phyloP scores from a whole-genome alignment of 2,797 vertebrate genomes.

The Sebastes vulpes region DNA sequence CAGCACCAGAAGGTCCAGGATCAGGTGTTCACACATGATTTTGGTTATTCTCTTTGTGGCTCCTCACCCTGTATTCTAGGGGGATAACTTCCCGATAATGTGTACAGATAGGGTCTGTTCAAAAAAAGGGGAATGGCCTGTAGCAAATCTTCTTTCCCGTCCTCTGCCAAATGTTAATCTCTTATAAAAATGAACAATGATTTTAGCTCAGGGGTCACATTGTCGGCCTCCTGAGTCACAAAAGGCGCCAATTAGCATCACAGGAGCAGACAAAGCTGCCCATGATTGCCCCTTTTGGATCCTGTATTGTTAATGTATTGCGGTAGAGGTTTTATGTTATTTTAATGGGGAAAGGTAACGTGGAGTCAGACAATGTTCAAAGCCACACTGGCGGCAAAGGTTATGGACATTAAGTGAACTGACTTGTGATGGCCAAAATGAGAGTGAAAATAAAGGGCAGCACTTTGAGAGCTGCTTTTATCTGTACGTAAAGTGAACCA shows the following conservation, averaged over 20 bases:
- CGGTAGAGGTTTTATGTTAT: slow-evolving; percentile 20
- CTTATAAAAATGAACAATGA: slow-evolving; percentile 26
- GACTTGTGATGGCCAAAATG: slow-evolving; percentile 26
- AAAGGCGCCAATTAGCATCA: slow-evolving; percentile 40
- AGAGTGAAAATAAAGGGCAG: slow-evolving; percentile 55
- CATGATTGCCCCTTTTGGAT: slow-evolving; percentile 40
- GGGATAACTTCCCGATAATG: neutral
- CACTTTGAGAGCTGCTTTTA: slow-evolving; percentile 75
- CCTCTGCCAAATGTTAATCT: slow-evolving; percentile 27
- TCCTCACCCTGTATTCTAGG: neutral
- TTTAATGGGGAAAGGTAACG: slow-evolving; percentile 35
- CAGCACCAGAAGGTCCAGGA: neutral
- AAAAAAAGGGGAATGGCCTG: slow-evolving; percentile 9
- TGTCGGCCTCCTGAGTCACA: slow-evolving; percentile 32
- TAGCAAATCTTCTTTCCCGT: neutral
- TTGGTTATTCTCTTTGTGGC: neutral
- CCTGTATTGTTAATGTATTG: slow-evolving; percentile 18
- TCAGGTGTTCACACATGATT: neutral
- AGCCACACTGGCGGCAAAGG: slow-evolving; percentile 26
- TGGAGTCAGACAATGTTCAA: slow-evolving; percentile 32
- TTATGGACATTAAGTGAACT: slow-evolving; percentile 35
- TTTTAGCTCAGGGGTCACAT: slow-evolving; percentile 36
- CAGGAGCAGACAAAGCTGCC: slow-evolving; percentile 15
- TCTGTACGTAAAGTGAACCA: slow-evolving; percentile 78
- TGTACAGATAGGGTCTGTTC: neutral